Conservation (phyloP, 2,888 invertebrate genomes). For the Ctenicera cuprea region DNA sequence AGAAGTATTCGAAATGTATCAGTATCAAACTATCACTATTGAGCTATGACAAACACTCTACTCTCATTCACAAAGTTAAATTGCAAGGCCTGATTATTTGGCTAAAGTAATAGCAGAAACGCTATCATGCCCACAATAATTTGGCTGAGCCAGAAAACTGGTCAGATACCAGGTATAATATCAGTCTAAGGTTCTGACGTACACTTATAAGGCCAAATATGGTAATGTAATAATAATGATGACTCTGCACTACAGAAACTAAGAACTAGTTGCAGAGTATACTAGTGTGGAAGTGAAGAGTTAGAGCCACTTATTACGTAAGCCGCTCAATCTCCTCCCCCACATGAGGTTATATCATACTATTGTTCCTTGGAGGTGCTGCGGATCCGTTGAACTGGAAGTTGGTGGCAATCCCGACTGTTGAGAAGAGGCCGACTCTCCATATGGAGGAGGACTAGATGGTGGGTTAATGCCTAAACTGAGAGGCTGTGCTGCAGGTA, state of each 20-base stretch:
- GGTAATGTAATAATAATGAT: conserved; percentile 61
- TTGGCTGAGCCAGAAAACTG: conserved; percentile 63
- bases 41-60: conserved; percentile 57
- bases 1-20: conserved; percentile 60
- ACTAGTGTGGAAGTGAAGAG: conserved; percentile 72
- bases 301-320: conserved; percentile 85
- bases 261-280: conserved; percentile 44
- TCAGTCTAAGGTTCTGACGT: conserved; percentile 69
- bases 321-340: conserved; percentile 90
- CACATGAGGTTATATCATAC: conserved; percentile 97
- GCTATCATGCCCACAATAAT: conserved; percentile 59
- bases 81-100: conserved; percentile 53
- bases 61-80: conserved; percentile 35
- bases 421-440: conserved; percentile 71
- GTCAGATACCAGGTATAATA: conserved; percentile 60
- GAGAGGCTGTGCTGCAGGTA: conserved; percentile 62
- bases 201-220: conserved; percentile 70
- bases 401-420: conserved; percentile 74
- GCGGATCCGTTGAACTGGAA: conserved; percentile 77
- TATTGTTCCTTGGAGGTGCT: conserved; percentile 91
- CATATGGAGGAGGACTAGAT: conserved; percentile 61
- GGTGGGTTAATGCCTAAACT: conserved; percentile 67
- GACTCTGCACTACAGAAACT: conserved; percentile 59
- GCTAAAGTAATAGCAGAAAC: conserved; percentile 39
- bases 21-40: conserved; percentile 56